Percentiles rank a stretch among this genome's conserved stretches.
Conservation (phyloP, 2,797 vertebrate species). For the Acrocephalus scirpaceus region DNA sequence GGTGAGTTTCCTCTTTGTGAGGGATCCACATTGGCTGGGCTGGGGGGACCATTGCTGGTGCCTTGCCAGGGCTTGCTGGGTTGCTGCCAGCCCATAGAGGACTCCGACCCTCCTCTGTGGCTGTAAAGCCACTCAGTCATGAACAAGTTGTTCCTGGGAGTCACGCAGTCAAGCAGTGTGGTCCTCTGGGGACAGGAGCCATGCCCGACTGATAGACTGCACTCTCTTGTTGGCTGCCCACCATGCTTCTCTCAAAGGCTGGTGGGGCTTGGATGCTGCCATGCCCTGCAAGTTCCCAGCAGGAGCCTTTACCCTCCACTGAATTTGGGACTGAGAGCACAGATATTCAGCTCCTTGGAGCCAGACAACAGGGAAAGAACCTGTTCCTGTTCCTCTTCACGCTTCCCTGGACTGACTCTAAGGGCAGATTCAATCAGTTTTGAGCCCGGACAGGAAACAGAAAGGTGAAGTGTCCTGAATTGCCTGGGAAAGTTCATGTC, state of each 20-base stretch:
- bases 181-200: neutral
- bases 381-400: conserved; percentile 54
- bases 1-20: neutral
- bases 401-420: conserved; percentile 27
- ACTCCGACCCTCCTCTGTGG: neutral
- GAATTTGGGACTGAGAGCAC: neutral
- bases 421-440: conserved; percentile 4
- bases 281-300: neutral
- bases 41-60: neutral
- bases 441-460: neutral
- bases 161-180: neutral
- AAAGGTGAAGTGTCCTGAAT: neutral
- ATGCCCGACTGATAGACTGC: neutral
- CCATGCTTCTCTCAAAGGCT: neutral
- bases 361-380: conserved; percentile 47
- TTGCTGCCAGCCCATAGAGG: accelerated
- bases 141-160: neutral
- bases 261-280: neutral
- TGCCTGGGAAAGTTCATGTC: neutral
- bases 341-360: conserved; percentile 44
- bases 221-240: neutral
- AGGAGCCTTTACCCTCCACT: neutral
- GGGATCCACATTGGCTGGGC: accelerated
- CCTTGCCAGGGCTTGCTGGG: neutral
- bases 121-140: neutral